Percentiles rank a stretch among this genome's conserved stretches.
phyloP scores from a whole-genome alignment of 2,888 invertebrate species.

The Drosophila phalerata region DNA sequence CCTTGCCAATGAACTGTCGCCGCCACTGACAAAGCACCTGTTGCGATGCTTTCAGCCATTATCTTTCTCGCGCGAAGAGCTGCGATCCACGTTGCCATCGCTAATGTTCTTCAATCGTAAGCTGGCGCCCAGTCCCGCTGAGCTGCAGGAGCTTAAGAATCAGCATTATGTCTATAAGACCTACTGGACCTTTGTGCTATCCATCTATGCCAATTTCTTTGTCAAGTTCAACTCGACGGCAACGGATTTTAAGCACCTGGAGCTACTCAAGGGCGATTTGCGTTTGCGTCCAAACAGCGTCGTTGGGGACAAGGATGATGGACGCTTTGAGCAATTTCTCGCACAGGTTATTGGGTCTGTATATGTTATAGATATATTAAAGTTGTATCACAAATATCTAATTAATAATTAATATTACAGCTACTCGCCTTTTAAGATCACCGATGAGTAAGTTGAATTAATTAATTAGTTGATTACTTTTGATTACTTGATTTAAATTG shows the following conservation, averaged over 20 bases:
- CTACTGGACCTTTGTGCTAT: slow-evolving; percentile 85
- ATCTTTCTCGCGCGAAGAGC: slow-evolving; percentile 82
- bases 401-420: slow-evolving; percentile 41
- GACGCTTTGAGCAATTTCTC: slow-evolving; percentile 83
- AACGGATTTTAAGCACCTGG: slow-evolving; percentile 78
- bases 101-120: slow-evolving; percentile 84
- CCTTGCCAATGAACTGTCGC: slow-evolving; percentile 84
- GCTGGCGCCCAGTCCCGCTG: slow-evolving; percentile 81
- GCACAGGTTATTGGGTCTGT: slow-evolving; percentile 75
- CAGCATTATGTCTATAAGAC: slow-evolving; percentile 84
- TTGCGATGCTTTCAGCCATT: slow-evolving; percentile 84
- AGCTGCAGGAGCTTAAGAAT: slow-evolving; percentile 80
- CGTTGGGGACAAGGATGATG: slow-evolving; percentile 82
- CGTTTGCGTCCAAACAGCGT: slow-evolving; percentile 77
- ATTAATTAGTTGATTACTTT: too few relatives aligned
- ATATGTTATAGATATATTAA: not conserved
- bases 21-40: slow-evolving; percentile 83
- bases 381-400: not conserved
- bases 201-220: slow-evolving; percentile 84
- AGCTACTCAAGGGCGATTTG: slow-evolving; percentile 82
- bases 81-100: slow-evolving; percentile 82
- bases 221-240: slow-evolving; percentile 79
- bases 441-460: slow-evolving; percentile 78
- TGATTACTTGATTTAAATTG: not conserved
- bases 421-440: slow-evolving; percentile 79